Base-by-base conservation (phyloP, 2,888 invertebrate species). In the Altica lythri region DNA sequence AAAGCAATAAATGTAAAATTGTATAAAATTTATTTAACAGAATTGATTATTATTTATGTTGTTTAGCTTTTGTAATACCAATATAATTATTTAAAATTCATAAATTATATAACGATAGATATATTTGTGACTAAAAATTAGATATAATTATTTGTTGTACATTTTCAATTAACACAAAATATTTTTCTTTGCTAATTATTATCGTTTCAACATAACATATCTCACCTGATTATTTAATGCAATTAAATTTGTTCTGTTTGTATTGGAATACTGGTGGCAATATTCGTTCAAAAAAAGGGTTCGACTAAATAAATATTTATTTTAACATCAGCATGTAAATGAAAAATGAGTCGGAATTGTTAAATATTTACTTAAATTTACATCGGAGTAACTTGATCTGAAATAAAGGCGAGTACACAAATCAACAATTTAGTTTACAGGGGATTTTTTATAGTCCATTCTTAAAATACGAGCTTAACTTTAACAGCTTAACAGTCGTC, bases 1-100 rank as follows among this genome's bases (percentile, higher is more conserved):
- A 22, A 40, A 18, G 40, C 40, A 32, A 49, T 48, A 48, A 48
- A 40, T 30, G 40, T 42, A 25, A 49, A 40, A 49, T 49, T 42
- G 18, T 22, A 17, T 32, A 10, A 32, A 40, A 49, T 49, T 49
- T 49, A 49, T 49, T 49, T 49, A 12, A 9, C 10, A n/a, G 9
- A 32, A 49, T 49, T 49, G 49, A 49, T 49, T 49, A 22, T 42
- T 40, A 42, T 49, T 40, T 49, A 49, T 49, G 40, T 49, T 25
- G 25, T 10, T 34, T 34, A 25, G 34, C 34, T 48, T 47, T 49
- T 40, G 49, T 37, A 22, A 40, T 40, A 27, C 19, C 27, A 40
- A 49, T 49, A 40, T 49, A 40, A 45, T 45, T 29, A 49, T 49
- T 37, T 12, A 1, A 30, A 13, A 49, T 49, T 10, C 49, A 49